These are phyloP conservation scores for Drosophila formosana DNA, from an alignment of 2,888 invertebrate genomes.

Conservation along the genomic window DNA sequence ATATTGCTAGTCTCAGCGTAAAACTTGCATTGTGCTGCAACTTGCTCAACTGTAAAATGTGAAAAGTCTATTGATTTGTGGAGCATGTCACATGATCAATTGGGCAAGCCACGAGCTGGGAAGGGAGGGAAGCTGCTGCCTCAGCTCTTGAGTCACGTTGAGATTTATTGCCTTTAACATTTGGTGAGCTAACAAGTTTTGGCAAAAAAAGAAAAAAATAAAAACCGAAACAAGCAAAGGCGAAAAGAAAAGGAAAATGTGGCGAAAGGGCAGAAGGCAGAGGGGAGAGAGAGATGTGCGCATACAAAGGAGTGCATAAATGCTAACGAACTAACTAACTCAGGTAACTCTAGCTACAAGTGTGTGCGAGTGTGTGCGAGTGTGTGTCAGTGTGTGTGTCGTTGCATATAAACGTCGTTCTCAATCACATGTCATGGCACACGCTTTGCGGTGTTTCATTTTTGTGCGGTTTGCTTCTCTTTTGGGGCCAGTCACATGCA, in stretches of 20 bases:
- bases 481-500: constrained; percentile 60
- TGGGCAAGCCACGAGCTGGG: constrained; percentile 15
- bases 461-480: constrained; percentile 63
- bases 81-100: constrained; percentile 33
- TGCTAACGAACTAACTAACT: constrained; percentile 80
- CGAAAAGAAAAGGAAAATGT: constrained; percentile 2
- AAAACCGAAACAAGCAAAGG: background rate
- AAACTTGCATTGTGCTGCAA: background rate
- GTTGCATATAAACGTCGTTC: constrained; percentile 74
- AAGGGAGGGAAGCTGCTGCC: background rate
- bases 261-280: background rate
- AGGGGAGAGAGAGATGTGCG: constrained; percentile 30
- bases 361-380: constrained; percentile 21
- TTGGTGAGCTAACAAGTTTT: constrained; percentile 50
- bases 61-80: constrained; percentile 29
- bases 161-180: constrained; percentile 69
- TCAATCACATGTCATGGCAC: constrained; percentile 81
- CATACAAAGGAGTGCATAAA: constrained; percentile 75
- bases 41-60: constrained; percentile 1
- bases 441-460: constrained; percentile 79
- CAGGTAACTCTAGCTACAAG: constrained; percentile 49
- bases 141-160: constrained; percentile 43
- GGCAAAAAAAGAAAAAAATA: constrained; percentile 9
- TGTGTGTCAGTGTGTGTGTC: constrained; percentile 32
- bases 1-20: too few species aligned